Percentiles rank a stretch among this genome's conserved stretches.
Evolutionary conservation across 2,888 invertebrate species (phyloP).

Genomic region (Drosophila peninsularis): DNA sequence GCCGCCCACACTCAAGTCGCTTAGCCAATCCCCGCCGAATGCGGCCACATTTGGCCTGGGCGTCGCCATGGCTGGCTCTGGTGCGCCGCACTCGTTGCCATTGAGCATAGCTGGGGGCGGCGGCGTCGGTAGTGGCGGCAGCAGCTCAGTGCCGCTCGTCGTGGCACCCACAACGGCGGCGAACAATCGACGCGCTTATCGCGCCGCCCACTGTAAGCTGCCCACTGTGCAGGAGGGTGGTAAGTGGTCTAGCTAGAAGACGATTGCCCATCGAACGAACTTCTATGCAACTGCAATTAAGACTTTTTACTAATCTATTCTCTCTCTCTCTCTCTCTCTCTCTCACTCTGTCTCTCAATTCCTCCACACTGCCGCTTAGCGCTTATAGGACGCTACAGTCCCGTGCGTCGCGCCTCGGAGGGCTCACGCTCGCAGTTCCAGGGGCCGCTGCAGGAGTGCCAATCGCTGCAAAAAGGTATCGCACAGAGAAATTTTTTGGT

Average conservation of each 20-base stretch:
- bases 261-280: too few species aligned
- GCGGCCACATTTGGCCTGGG: slow-evolving; percentile 53
- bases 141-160: slow-evolving; percentile 66
- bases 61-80: slow-evolving; percentile 26
- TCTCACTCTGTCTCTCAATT: not conserved
- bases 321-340: not conserved
- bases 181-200: slow-evolving; percentile 80
- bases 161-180: slow-evolving; percentile 68
- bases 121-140: slow-evolving; percentile 30
- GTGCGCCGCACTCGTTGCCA: slow-evolving; percentile 49
- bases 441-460: slow-evolving; percentile 91
- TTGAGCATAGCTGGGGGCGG: slow-evolving; percentile 43
- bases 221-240: slow-evolving; percentile 92
- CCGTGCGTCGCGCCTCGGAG: slow-evolving; percentile 95
- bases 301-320: slow-evolving; percentile 30
- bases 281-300: not conserved
- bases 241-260: slow-evolving; percentile 84
- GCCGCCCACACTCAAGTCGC: slow-evolving; percentile 87
- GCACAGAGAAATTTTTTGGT: slow-evolving; percentile 84
- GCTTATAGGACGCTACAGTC: slow-evolving; percentile 89
- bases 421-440: slow-evolving; percentile 86
- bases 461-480: slow-evolving; percentile 88
- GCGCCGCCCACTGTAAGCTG: slow-evolving; percentile 82
- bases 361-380: slow-evolving; percentile 51
- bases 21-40: slow-evolving; percentile 81